phyloP scores from a whole-genome alignment of 1,140 invertebrate species.

The Steinernema feltiae region DNA sequence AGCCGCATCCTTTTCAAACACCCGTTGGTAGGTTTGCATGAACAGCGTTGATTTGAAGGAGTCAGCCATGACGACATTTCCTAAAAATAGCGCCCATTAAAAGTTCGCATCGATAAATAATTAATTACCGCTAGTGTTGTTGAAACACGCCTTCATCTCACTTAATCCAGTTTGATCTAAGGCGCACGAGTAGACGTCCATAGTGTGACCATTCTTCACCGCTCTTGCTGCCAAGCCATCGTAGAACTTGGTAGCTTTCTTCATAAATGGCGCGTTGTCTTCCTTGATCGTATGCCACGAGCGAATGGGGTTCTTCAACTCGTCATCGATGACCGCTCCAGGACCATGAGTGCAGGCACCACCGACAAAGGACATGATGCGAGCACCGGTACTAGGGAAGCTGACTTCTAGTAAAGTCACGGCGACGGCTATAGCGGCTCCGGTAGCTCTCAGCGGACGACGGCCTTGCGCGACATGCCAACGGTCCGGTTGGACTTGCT shows the following conservation, averaged over 20 bases:
- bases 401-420: constrained; percentile 85
- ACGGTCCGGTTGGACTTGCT: constrained; percentile 86
- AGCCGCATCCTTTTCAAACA: constrained; percentile 86
- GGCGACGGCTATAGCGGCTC: constrained; percentile 89
- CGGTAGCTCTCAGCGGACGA: constrained; percentile 83
- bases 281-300: constrained; percentile 99
- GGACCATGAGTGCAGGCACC: constrained; percentile 98
- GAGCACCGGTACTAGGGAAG: constrained; percentile 90
- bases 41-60: constrained; percentile 97
- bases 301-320: constrained; percentile 93
- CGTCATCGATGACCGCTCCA: constrained; percentile 92
- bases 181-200: constrained; percentile 97
- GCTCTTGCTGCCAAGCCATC: constrained; percentile 80
- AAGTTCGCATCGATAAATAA: neutral
- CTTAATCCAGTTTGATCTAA: constrained; percentile 95
- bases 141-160: constrained; percentile 97
- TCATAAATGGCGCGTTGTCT: constrained; percentile 96
- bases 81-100: constrained; percentile 64
- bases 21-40: constrained; percentile 95
- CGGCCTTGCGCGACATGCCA: constrained; percentile 94
- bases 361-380: constrained; percentile 94
- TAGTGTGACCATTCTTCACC: constrained; percentile 87
- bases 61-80: constrained; percentile 99
- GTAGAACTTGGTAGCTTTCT: constrained; percentile 79
- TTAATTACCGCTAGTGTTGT: constrained; percentile 76